These are phyloP conservation scores for Stictocephala bisonia DNA, from an alignment of 2,888 invertebrate genomes.

Conservation along the genomic window DNA sequence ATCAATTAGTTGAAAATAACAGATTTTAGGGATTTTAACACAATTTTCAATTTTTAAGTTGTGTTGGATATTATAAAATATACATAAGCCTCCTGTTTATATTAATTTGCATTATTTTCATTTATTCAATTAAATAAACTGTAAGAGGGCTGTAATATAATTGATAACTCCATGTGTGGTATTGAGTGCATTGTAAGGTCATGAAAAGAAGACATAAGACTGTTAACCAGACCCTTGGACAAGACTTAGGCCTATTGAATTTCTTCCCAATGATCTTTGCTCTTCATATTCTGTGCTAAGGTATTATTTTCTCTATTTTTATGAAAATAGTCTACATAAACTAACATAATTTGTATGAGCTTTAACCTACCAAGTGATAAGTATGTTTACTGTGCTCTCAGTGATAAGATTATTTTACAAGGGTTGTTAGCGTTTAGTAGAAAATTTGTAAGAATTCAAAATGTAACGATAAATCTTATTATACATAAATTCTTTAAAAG, in stretches of 20 bases:
- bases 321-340: too few relatives aligned
- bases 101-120: neutral
- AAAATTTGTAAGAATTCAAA: too few relatives aligned
- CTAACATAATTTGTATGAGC: too few relatives aligned
- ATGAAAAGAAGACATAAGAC: slow-evolving; percentile 28
- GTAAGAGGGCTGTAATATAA: neutral
- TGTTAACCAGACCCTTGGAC: neutral
- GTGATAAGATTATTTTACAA: too few relatives aligned
- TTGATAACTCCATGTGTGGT: slow-evolving; percentile 32
- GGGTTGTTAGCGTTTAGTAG: too few relatives aligned
- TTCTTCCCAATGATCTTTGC: slow-evolving; percentile 1
- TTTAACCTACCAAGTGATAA: too few relatives aligned
- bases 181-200: slow-evolving; percentile 6
- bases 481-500: too few relatives aligned
- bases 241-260: slow-evolving; percentile 1
- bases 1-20: neutral
- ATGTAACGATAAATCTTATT: too few relatives aligned
- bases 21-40: neutral
- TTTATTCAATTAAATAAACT: too few relatives aligned
- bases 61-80: neutral
- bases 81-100: neutral
- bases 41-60: slow-evolving; percentile 11
- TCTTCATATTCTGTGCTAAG: slow-evolving; percentile 26
- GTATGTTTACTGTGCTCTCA: too few relatives aligned
- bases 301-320: neutral